Evolutionary conservation across 2,888 invertebrate genomes (phyloP).

Genomic region (Dryococelus australis): DNA sequence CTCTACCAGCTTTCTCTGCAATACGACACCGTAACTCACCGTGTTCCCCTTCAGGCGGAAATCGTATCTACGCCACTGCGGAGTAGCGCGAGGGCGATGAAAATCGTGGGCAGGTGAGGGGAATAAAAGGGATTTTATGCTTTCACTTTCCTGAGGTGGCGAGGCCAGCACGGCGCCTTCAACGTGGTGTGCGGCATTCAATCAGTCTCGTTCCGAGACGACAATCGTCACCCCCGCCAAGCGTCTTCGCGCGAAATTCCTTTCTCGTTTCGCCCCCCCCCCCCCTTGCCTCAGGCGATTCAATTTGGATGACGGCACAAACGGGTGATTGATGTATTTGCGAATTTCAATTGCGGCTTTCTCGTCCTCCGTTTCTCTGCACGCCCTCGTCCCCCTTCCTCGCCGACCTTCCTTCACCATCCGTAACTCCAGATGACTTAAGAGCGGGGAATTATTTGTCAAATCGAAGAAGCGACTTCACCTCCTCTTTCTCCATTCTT

Average conservation of each 20-base stretch:
- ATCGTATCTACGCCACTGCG: neutral
- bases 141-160: neutral
- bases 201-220: neutral
- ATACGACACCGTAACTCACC: no score
- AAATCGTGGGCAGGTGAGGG: neutral
- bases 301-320: slow-evolving; percentile 21
- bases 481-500: neutral
- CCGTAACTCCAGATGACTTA: neutral
- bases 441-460: neutral
- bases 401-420: neutral
- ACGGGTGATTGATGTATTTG: slow-evolving; percentile 28
- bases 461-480: slow-evolving; percentile 1
- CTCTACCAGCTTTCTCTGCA: no score
- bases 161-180: neutral
- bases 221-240: neutral
- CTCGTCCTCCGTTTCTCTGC: neutral
- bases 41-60: neutral
- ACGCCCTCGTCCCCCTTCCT: neutral
- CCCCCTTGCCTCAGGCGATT: neutral
- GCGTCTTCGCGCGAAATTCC: neutral
- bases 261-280: neutral
- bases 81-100: no score
- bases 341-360: slow-evolving; percentile 27
- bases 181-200: neutral
- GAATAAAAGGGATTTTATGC: neutral